These are phyloP conservation scores for Xenopus laevis DNA, from an alignment of 2,113 vertebrate species.

Conservation along the genomic window DNA sequence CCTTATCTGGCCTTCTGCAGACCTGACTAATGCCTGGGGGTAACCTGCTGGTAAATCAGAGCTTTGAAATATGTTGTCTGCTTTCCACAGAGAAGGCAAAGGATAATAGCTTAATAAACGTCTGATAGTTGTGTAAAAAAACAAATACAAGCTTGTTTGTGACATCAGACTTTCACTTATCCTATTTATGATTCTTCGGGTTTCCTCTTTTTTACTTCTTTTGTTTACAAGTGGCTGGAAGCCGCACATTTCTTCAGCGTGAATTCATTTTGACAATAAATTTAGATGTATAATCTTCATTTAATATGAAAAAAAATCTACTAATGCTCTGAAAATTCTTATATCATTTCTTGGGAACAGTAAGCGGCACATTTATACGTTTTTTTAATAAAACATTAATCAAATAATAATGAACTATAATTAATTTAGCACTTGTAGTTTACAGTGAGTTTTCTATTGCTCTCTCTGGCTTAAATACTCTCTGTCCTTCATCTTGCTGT, in stretches of 20 bases:
- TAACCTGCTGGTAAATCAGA: conserved; percentile 55
- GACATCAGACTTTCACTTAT: conserved; percentile 16
- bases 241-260: no score
- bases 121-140: conserved; percentile 53
- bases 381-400: no score
- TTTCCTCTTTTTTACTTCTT: background rate
- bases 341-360: no score
- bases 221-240: no score
- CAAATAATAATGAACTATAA: no score
- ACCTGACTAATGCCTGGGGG: conserved; percentile 62
- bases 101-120: conserved; percentile 60
- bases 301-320: background rate
- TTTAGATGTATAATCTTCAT: background rate
- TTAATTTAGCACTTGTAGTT: no score
- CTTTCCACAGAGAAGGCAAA: conserved; percentile 52
- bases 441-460: no score
- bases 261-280: background rate
- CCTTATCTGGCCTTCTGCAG: conserved; percentile 73
- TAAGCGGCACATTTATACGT: no score
- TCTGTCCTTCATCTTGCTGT: no score
- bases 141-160: conserved; percentile 58
- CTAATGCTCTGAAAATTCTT: background rate
- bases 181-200: background rate
- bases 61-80: conserved; percentile 63
- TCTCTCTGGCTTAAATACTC: no score